Percentiles rank a stretch among this genome's conserved stretches.
Evolutionary conservation across 1,140 invertebrate genomes (phyloP).

Genomic region (Globodera ellingtonae): DNA sequence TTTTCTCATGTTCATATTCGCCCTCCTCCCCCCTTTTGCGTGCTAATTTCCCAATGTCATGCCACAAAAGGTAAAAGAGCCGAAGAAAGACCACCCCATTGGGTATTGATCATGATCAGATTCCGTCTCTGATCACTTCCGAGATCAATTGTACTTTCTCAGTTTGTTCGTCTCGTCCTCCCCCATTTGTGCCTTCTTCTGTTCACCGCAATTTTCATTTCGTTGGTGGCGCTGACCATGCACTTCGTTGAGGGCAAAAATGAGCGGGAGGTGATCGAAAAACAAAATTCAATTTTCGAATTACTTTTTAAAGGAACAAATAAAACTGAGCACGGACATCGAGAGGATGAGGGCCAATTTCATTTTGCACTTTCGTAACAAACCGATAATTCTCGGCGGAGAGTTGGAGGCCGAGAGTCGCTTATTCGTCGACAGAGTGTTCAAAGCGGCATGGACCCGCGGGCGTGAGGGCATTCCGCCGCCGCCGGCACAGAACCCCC

Average conservation of each 20-base stretch:
- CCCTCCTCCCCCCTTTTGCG: no score
- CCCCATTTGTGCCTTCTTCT: background rate
- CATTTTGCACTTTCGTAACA: background rate
- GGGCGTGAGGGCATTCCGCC: background rate
- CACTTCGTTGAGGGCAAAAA: background rate
- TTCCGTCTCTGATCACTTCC: background rate
- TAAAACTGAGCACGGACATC: background rate
- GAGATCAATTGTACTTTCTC: background rate
- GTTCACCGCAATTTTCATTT: background rate
- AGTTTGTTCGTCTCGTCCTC: background rate
- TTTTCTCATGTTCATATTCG: background rate
- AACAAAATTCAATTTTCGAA: background rate
- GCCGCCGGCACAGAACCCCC: no score
- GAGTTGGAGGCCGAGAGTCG: background rate
- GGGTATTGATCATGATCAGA: no score
- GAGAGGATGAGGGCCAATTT: background rate
- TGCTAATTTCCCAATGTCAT: conserved; percentile 3
- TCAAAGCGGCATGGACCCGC: background rate
- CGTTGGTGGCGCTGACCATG: background rate
- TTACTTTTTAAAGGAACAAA: background rate
- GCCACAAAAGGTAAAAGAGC: background rate
- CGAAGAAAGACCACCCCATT: background rate
- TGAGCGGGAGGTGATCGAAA: background rate
- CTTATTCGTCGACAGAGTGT: background rate
- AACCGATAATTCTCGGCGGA: background rate